These are phyloP conservation scores for Ramphastos sulfuratus DNA, from an alignment of 2,113 vertebrate genomes.

Conservation along the genomic window DNA sequence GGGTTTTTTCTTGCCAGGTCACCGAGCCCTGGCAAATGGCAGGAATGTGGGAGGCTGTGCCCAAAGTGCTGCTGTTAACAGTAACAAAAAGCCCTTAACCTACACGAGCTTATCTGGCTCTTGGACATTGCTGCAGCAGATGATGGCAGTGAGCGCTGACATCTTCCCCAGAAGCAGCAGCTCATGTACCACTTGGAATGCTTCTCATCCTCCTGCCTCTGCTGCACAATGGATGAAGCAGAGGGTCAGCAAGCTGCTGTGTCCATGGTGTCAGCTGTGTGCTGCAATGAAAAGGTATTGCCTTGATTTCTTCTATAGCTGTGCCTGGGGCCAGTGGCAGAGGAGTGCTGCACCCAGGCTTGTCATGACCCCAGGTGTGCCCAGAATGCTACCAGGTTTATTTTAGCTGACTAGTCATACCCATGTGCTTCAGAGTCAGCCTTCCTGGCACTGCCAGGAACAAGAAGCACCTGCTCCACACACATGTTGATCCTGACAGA, in stretches of 20 bases:
- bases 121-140: no score
- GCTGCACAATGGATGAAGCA: background rate
- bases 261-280: background rate
- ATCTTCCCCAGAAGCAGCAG: background rate
- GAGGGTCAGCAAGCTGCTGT: background rate
- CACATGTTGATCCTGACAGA: background rate
- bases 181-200: background rate
- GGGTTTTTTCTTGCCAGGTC: rapidly evolving
- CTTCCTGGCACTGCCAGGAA: background rate
- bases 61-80: no score
- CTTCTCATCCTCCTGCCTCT: background rate
- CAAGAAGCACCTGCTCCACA: background rate
- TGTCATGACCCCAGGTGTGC: background rate
- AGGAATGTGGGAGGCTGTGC: background rate
- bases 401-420: background rate
- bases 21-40: background rate
- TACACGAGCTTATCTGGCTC: background rate
- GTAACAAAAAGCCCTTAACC: background rate
- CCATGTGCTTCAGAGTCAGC: background rate
- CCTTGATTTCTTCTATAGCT: background rate
- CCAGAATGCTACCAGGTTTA: background rate
- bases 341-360: background rate
- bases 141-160: background rate
- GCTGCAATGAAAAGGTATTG: background rate
- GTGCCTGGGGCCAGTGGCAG: background rate